Percentiles rank a stretch among this genome's conserved stretches.
These are phyloP conservation scores for Pseudopipra pipra DNA, from an alignment of 2,113 vertebrate genomes.

Conservation along the genomic window DNA sequence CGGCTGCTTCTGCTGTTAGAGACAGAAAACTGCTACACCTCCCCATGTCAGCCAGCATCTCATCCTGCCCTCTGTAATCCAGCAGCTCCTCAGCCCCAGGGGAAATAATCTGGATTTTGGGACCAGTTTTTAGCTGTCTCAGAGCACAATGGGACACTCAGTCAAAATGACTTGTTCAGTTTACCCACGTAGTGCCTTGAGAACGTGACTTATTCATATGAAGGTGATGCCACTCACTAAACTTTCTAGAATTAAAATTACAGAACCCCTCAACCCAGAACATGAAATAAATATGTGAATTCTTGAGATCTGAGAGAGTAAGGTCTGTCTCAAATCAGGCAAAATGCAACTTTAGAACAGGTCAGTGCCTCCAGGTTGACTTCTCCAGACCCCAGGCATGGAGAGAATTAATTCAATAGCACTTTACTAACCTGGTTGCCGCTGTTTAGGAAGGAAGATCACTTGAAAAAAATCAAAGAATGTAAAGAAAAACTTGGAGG, in stretches of 20 bases:
- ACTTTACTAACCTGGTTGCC: not conserved
- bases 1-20: not conserved
- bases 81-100: not conserved
- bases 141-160: not conserved
- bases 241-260: not conserved
- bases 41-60: not conserved
- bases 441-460: not conserved
- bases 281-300: accelerated
- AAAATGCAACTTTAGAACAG: not conserved
- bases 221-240: accelerated
- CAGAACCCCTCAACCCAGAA: not conserved
- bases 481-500: not conserved
- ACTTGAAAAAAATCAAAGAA: not conserved
- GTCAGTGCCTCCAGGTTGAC: not conserved
- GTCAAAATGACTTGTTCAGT: not conserved
- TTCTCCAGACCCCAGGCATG: accelerated
- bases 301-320: not conserved
- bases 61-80: not conserved
- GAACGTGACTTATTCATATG: accelerated
- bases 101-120: not conserved
- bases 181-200: accelerated
- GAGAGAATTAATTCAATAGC: not conserved
- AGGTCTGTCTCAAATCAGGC: not conserved
- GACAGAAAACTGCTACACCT: not conserved
- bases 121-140: not conserved